Percentiles rank a stretch among this genome's conserved stretches.
Conservation (phyloP, 1,140 invertebrate genomes). For the Hycleus cichorii region DNA sequence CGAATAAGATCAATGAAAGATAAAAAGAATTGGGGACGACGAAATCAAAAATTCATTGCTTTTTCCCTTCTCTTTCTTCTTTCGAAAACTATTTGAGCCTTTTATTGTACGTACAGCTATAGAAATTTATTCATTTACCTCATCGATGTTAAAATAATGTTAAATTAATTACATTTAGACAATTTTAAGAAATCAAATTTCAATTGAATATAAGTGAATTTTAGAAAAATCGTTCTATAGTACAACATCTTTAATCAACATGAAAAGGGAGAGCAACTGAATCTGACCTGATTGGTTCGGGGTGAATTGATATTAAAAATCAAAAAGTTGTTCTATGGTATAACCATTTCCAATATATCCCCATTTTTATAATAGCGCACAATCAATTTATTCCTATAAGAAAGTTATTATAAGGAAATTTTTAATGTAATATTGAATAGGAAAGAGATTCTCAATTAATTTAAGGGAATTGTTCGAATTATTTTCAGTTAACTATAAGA, state of each 20-base stretch:
- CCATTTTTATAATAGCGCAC: no score
- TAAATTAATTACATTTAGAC: no score
- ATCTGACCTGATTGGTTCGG: constrained; percentile 10
- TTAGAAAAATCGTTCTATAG: no score
- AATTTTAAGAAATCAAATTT: no score
- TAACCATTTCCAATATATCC: no score
- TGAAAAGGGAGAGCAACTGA: neutral
- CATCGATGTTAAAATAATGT: no score
- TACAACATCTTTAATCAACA: no score
- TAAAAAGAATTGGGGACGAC: neutral
- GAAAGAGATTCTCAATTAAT: constrained; percentile 5
- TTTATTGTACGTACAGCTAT: no score
- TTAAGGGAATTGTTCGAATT: neutral
- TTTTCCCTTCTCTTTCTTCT: neutral
- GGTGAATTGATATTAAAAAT: constrained; percentile 8
- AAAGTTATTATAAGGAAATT: constrained; percentile 1
- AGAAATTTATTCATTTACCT: no score
- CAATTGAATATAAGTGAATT: no score
- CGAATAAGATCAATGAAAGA: constrained; percentile 6
- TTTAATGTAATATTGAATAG: constrained; percentile 5
- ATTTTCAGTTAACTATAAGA: constrained; percentile 2
- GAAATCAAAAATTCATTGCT: constrained; percentile 9
- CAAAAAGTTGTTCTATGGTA: neutral
- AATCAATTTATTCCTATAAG: no score
- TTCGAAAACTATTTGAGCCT: no score